phyloP scores from a whole-genome alignment of 2,797 vertebrate species.

The Catamblyrhynchus diadema region DNA sequence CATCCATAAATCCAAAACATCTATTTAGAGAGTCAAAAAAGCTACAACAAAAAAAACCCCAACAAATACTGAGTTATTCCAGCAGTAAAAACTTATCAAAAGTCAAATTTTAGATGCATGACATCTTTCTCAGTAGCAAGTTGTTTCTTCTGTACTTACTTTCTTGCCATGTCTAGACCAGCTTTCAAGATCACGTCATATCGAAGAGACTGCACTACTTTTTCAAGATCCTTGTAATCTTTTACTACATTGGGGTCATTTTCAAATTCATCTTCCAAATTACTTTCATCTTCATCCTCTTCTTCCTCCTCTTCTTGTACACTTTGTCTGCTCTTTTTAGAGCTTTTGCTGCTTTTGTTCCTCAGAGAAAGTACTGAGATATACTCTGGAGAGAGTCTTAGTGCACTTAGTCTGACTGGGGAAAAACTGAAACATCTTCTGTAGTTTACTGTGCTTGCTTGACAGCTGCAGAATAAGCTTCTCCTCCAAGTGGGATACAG shows the following conservation, averaged over 20 bases:
- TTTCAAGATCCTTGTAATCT: slow-evolving; percentile 92
- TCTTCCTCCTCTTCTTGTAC: slow-evolving; percentile 72
- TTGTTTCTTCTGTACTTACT: slow-evolving; percentile 80
- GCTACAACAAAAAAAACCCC: accelerated
- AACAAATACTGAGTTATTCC: neutral
- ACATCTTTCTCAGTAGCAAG: neutral
- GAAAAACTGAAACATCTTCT: slow-evolving; percentile 50
- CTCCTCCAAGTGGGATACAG: slow-evolving; percentile 56
- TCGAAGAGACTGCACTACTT: slow-evolving; percentile 85
- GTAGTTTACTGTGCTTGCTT: slow-evolving; percentile 36
- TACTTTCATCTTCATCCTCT: slow-evolving; percentile 75
- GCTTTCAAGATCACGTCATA: slow-evolving; percentile 88
- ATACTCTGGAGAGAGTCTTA: slow-evolving; percentile 53
- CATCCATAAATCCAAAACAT: neutral
- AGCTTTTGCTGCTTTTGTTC: slow-evolving; percentile 84
- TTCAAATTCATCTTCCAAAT: slow-evolving; percentile 81
- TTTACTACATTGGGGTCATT: slow-evolving; percentile 75
- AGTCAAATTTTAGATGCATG: neutral
- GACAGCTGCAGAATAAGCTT: slow-evolving; percentile 48
- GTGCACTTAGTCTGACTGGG: slow-evolving; percentile 33
- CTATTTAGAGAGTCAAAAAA: neutral
- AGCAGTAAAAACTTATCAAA: neutral
- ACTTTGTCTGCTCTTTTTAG: slow-evolving; percentile 75
- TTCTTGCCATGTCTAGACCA: slow-evolving; percentile 88
- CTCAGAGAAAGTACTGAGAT: slow-evolving; percentile 71